These are phyloP conservation scores for Archocentrus centrarchus DNA, from an alignment of 2,113 vertebrate genomes.

Conservation along the genomic window DNA sequence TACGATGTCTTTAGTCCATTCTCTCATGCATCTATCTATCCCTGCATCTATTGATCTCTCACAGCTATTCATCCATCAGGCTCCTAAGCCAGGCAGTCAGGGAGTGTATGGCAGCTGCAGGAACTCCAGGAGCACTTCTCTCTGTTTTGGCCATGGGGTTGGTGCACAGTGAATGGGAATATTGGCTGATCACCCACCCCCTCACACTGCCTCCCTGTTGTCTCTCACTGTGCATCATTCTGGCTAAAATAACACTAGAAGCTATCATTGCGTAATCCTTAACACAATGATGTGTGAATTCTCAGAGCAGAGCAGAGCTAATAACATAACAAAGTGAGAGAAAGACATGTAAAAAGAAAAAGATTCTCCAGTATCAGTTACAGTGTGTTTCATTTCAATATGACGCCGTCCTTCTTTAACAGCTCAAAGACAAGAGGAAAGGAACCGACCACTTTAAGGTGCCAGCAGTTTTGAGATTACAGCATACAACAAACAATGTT, in stretches of 20 bases:
- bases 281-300: slow-evolving; percentile 14
- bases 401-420: not conserved
- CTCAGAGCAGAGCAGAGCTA: not conserved
- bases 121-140: slow-evolving; percentile 4
- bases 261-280: not conserved
- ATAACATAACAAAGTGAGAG: not conserved
- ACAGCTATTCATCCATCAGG: slow-evolving; percentile 24
- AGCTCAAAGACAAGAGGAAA: not conserved
- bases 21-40: not conserved
- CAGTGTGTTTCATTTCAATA: not conserved
- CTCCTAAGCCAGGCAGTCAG: slow-evolving; percentile 3
- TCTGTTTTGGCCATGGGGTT: slow-evolving; percentile 22
- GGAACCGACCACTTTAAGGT: not conserved
- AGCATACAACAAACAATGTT: not conserved
- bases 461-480: not conserved
- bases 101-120: slow-evolving; percentile 18
- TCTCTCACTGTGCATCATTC: slow-evolving; percentile 7
- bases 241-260: slow-evolving; percentile 10
- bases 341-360: not conserved
- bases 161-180: slow-evolving; percentile 22
- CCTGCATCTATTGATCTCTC: slow-evolving; percentile 28
- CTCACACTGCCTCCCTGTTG: not conserved
- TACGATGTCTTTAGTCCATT: slow-evolving; percentile 10
- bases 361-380: not conserved
- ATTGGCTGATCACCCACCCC: slow-evolving; percentile 23